Evolutionary conservation across 1,140 invertebrate species (phyloP).

Genomic region (Chrysoperla carnea): DNA sequence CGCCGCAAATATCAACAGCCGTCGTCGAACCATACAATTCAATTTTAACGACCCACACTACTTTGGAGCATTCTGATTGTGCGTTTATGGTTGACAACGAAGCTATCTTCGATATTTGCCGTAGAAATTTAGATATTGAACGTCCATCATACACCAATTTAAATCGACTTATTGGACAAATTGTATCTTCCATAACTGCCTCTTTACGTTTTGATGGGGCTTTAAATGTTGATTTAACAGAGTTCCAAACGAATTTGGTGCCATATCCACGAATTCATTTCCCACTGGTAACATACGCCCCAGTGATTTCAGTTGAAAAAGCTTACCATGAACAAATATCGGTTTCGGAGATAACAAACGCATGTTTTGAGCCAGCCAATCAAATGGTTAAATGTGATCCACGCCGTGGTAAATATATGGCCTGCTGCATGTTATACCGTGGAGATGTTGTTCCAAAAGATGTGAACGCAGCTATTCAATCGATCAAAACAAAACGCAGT

Average conservation of each 20-base stretch:
- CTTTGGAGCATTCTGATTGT: constrained; percentile 57
- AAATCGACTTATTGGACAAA: constrained; percentile 52
- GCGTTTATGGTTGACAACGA: constrained; percentile 79
- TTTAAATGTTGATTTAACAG: constrained; percentile 66
- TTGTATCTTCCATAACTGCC: constrained; percentile 57
- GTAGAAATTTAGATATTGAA: constrained; percentile 51
- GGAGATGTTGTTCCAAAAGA: constrained; percentile 67
- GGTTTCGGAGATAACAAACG: constrained; percentile 54
- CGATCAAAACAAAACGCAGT: constrained; percentile 52
- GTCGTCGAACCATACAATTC: constrained; percentile 81
- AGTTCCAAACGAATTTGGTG: constrained; percentile 61
- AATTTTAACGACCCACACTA: constrained; percentile 58
- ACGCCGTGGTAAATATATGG: constrained; percentile 50
- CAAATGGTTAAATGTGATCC: constrained; percentile 71
- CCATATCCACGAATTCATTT: constrained; percentile 62
- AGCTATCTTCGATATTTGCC: constrained; percentile 80
- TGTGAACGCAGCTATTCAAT: constrained; percentile 57
- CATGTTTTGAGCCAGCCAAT: constrained; percentile 62
- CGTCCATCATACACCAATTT: constrained; percentile 57
- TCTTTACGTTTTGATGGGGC: constrained; percentile 68
- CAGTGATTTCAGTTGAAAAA: constrained; percentile 44
- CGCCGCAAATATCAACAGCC: constrained; percentile 50
- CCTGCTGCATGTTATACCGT: constrained; percentile 54
- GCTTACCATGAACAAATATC: constrained; percentile 49
- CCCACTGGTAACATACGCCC: constrained; percentile 59